A percentile compares a stretch with the other conserved stretches of the same genome.
Evolutionary conservation across 2,113 vertebrate genomes (phyloP).

Genomic region (Cardinalis cardinalis): DNA sequence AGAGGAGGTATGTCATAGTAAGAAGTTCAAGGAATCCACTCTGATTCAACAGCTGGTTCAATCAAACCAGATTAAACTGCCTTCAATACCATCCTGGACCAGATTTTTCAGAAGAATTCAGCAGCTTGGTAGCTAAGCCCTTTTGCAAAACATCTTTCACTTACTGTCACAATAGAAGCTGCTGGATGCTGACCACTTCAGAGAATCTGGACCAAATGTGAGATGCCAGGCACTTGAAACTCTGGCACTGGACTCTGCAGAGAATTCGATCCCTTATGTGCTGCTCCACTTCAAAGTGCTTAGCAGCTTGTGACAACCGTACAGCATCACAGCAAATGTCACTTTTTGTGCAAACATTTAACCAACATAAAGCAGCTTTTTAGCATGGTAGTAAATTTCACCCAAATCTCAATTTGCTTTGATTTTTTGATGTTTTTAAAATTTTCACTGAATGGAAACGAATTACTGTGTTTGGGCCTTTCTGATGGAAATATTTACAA

Average conservation of each 20-base stretch:
- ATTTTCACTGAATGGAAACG: conserved; percentile 50
- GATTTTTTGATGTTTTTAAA: not conserved
- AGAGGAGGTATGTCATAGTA: not conserved
- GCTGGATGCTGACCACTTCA: conserved; percentile 67
- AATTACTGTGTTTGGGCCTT: not conserved
- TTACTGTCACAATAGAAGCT: conserved; percentile 64
- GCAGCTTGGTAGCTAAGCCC: conserved; percentile 51
- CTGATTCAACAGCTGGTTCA: conserved; percentile 47
- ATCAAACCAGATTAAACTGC: conserved; percentile 59
- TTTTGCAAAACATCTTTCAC: conserved; percentile 66
- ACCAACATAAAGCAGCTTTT: conserved; percentile 45
- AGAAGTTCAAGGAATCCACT: conserved; percentile 3
- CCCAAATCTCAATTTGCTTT: conserved; percentile 38
- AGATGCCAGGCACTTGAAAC: conserved; percentile 64
- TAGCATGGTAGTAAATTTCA: conserved; percentile 41
- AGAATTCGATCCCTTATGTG: conserved; percentile 55
- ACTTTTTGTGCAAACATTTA: conserved; percentile 66
- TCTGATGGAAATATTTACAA: conserved; percentile 30
- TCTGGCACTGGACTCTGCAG: conserved; percentile 38
- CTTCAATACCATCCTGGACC: conserved; percentile 59
- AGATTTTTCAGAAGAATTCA: conserved; percentile 60
- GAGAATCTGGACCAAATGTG: conserved; percentile 43
- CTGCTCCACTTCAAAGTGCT: conserved; percentile 60
- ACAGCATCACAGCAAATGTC: conserved; percentile 60
- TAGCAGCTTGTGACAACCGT: conserved; percentile 50